Percentiles rank a stretch among this genome's conserved stretches.
These are phyloP conservation scores for Dorcus hopei DNA, from an alignment of 2,888 invertebrate species.

Conservation along the genomic window DNA sequence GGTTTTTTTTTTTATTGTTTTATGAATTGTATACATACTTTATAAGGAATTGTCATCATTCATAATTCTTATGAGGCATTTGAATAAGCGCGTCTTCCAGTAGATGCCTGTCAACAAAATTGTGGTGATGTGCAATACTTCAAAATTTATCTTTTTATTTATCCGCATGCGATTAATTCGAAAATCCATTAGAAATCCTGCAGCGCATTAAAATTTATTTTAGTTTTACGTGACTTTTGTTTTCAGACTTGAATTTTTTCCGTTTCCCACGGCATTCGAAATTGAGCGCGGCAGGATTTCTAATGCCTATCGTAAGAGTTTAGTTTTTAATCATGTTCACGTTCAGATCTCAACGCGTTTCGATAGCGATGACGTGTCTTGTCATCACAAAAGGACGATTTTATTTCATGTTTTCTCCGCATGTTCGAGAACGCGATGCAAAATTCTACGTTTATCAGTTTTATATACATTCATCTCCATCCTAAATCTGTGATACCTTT, in stretches of 20 bases:
- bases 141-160: constrained; percentile 3
- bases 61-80: constrained; percentile 6
- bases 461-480: constrained; percentile 28
- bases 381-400: constrained; percentile 2
- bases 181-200: background rate
- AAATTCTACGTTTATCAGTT: constrained; percentile 20
- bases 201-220: background rate
- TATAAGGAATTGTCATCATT: constrained; percentile 13
- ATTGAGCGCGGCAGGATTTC: background rate
- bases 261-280: background rate
- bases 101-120: constrained; percentile 4
- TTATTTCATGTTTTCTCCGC: constrained; percentile 2
- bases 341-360: constrained; percentile 7
- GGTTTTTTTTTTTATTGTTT: background rate
- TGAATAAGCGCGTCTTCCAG: constrained; percentile 9
- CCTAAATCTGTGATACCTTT: constrained; percentile 34
- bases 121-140: constrained; percentile 17
- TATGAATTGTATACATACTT: constrained; percentile 11
- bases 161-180: background rate
- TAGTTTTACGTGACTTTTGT: background rate
- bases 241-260: background rate
- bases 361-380: background rate
- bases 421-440: constrained; percentile 19
- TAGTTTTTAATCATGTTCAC: constrained; percentile 12
- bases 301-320: constrained; percentile 7